Base-by-base conservation (phyloP, 2,113 vertebrate genomes). In the Corythaeola cristata region DNA sequence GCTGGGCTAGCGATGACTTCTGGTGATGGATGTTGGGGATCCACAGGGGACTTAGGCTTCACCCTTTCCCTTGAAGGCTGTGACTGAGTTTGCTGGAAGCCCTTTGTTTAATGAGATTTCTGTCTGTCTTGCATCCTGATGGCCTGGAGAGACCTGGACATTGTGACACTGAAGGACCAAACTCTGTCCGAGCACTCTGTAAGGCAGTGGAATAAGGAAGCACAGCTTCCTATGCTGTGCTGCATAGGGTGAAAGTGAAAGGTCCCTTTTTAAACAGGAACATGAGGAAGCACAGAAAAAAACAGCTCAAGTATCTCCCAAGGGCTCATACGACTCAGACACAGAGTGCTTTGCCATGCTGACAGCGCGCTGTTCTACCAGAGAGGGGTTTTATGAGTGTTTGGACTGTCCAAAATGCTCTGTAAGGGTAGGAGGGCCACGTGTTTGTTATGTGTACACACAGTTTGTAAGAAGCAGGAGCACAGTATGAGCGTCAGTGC, bases 361-460 rank as follows among this genome's bases (percentile, higher is more conserved):
- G 67, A 19, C n/a, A 47, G 49, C 24, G 44, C 2, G 1, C 20
- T 55, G 26, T 23, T 87, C 44, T 30, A 49, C 44, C 59, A 20
- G 49, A 50, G 53, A 19, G 45, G 18, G 26, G 13, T 15, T 77
- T 44, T 80, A 4, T 14, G 41, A 37, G 53, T 23, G n/a, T 37
- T 56, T 14, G 39, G 35, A 10, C n/a, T 69, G 49, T n/a, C 74
- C 56, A 44, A 9, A 77, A 37, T 49, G 45, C 15, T 64, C 20
- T 19, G 0, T 26, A 35, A 59, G 47, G 8, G 45, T 33, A 9
- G 64, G 59, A 63, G 7, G 12, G 49, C 47, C 9, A 5, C 0
- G 3, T 49, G 32, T 53, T 45, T 26, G 4, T 37, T 79, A 3
- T 0, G 0, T 33, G 33, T 68, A 11, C 1, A 0, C 2, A 2